Conservation (phyloP, 2,113 vertebrate species). For the Pteruthius melanotis region DNA sequence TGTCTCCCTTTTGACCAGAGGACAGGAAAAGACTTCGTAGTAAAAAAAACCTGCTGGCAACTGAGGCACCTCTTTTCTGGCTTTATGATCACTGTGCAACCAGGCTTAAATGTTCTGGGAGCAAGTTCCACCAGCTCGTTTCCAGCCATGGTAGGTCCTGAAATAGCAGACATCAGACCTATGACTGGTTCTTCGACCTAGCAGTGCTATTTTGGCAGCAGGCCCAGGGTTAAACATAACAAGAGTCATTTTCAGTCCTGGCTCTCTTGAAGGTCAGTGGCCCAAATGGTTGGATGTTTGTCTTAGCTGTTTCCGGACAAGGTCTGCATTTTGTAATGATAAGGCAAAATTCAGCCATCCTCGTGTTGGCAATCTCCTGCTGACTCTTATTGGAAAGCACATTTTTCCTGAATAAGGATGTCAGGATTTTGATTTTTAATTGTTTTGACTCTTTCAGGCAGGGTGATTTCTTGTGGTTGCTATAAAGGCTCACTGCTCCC, state of each 20-base stretch:
- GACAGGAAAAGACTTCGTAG: background rate
- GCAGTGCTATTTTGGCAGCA: slow-evolving; percentile 51
- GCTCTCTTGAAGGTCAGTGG: slow-evolving; percentile 56
- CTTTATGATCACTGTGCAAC: background rate
- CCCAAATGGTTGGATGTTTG: slow-evolving; percentile 59
- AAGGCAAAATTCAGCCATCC: background rate
- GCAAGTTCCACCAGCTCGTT: slow-evolving; percentile 26
- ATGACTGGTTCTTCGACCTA: slow-evolving; percentile 6
- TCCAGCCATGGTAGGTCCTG: slow-evolving; percentile 28
- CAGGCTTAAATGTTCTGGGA: slow-evolving; percentile 14
- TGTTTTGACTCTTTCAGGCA: background rate
- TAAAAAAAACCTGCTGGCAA: background rate
- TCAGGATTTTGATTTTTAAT: background rate
- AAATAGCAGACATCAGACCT: slow-evolving; percentile 46
- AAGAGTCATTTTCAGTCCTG: slow-evolving; percentile 51
- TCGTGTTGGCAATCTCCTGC: background rate
- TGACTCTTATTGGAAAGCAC: background rate
- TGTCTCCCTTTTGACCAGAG: background rate
- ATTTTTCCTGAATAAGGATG: background rate
- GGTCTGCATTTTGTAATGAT: slow-evolving; percentile 51
- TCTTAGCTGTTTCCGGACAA: slow-evolving; percentile 33
- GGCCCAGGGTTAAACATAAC: slow-evolving; percentile 64
- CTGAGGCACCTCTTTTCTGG: background rate
- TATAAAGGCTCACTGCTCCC: background rate
- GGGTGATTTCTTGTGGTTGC: background rate